These are phyloP conservation scores for Passer domesticus DNA, from an alignment of 2,113 vertebrate species.

Conservation along the genomic window DNA sequence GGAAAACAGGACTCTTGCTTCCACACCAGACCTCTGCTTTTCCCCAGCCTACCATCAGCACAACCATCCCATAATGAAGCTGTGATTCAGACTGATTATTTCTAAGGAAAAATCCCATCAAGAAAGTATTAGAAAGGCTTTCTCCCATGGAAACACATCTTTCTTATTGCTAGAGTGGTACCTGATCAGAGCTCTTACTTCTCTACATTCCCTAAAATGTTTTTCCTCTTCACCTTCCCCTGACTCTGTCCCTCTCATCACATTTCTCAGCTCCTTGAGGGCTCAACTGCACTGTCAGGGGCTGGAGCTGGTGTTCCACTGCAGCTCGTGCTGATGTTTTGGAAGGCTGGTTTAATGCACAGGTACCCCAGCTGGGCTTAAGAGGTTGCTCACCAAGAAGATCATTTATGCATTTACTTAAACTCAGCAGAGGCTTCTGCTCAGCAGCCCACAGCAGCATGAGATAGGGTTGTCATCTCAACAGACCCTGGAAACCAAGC, in stretches of 20 bases:
- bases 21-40: not conserved
- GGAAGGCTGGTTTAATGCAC: not conserved
- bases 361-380: conserved; percentile 39
- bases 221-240: not conserved
- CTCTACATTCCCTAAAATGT: not conserved
- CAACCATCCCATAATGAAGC: not conserved
- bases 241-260: not conserved
- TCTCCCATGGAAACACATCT: not conserved
- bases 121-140: not conserved
- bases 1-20: not conserved
- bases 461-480: not conserved
- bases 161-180: not conserved
- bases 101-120: not conserved
- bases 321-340: not conserved
- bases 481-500: conserved; percentile 26
- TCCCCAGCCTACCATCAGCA: not conserved
- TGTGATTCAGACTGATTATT: not conserved
- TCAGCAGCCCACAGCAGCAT: conserved; percentile 18
- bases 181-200: not conserved
- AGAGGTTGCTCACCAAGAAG: conserved; percentile 25
- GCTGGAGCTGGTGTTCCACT: not conserved
- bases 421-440: not conserved
- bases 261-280: not conserved
- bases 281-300: not conserved
- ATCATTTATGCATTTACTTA: conserved; percentile 41